These are phyloP conservation scores for Mobula birostris DNA, from an alignment of 2,113 vertebrate species.

Conservation along the genomic window DNA sequence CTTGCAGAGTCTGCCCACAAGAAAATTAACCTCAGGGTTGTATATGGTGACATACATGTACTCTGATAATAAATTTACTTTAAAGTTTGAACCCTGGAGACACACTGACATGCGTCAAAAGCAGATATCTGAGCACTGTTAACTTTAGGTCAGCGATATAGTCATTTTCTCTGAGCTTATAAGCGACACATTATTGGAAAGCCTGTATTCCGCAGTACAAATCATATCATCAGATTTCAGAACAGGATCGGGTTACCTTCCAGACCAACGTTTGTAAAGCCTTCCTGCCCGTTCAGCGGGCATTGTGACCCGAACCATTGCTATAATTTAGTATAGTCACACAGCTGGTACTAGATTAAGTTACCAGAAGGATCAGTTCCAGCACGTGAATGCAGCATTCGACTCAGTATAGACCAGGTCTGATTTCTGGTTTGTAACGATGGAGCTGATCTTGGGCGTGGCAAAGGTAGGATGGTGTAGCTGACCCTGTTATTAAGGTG, in stretches of 20 bases:
- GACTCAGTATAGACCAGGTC: neutral
- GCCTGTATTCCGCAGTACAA: too few species aligned
- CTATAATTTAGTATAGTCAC: neutral
- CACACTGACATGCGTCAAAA: neutral
- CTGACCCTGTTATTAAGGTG: neutral
- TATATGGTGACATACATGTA: too few species aligned
- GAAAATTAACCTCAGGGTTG: too few species aligned
- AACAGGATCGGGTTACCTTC: neutral
- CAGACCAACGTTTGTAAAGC: neutral
- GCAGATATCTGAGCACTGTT: neutral
- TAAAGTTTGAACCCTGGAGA: too few species aligned
- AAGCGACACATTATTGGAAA: neutral
- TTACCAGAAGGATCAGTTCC: neutral
- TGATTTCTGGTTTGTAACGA: neutral
- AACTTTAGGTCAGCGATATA: neutral
- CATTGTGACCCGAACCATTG: neutral
- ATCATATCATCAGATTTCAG: neutral
- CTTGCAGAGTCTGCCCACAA: too few species aligned
- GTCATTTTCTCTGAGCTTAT: neutral
- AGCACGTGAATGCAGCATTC: neutral
- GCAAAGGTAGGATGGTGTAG: neutral
- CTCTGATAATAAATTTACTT: too few species aligned
- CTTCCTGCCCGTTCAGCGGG: neutral
- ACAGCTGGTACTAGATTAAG: neutral
- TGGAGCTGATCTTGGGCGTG: neutral